Evolutionary conservation across 1,140 invertebrate genomes (phyloP).

Genomic region (Diuraphis noxia): DNA sequence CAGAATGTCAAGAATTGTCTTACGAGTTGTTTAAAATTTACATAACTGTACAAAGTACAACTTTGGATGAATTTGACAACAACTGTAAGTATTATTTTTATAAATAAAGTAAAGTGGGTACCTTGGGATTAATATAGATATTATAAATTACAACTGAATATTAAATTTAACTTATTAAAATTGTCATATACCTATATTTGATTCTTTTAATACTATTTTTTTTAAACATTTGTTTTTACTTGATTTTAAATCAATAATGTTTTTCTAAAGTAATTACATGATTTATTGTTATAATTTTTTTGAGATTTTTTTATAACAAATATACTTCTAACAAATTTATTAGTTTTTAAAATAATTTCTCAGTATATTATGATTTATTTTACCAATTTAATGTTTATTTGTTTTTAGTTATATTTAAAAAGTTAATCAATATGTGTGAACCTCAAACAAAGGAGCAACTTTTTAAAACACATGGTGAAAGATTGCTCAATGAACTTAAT

Average conservation of each 20-base stretch:
- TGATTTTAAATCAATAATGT: background rate
- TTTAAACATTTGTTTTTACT: too few species aligned
- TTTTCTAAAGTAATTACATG: background rate
- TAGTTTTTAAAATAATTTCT: too few species aligned
- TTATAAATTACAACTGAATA: background rate
- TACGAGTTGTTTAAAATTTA: slow-evolving; percentile 46
- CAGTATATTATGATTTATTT: background rate
- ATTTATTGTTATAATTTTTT: too few species aligned
- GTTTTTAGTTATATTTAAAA: slow-evolving; percentile 37
- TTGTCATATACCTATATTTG: background rate
- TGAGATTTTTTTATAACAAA: too few species aligned
- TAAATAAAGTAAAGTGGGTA: background rate
- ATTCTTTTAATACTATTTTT: too few species aligned
- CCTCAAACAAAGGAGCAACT: slow-evolving; percentile 36
- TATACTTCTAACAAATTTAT: too few species aligned
- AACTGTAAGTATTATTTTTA: slow-evolving; percentile 40
- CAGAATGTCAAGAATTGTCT: slow-evolving; percentile 31
- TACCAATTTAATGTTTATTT: background rate
- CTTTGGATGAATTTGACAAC: slow-evolving; percentile 30
- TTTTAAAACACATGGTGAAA: slow-evolving; percentile 29
- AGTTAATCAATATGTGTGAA: slow-evolving; percentile 28
- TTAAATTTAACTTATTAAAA: background rate
- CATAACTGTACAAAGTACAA: slow-evolving; percentile 26
- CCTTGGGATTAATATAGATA: background rate
- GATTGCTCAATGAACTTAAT: slow-evolving; percentile 26